Conservation (phyloP, 2,888 invertebrate species). For the Liposcelis brunnea region DNA sequence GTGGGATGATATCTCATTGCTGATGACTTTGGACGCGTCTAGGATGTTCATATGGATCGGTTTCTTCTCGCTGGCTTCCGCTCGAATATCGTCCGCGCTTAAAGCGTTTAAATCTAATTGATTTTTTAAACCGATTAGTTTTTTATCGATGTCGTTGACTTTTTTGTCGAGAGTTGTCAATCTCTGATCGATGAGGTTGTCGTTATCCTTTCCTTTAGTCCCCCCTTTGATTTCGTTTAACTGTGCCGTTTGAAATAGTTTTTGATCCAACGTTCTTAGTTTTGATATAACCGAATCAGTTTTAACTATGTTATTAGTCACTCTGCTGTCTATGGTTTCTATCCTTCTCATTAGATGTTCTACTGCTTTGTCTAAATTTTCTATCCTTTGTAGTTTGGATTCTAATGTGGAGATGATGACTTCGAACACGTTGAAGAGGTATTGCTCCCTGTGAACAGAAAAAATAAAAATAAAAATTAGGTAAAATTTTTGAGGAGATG, state of each 20-base stretch:
- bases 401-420: constrained; percentile 77
- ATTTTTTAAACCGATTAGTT: constrained; percentile 58
- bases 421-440: constrained; percentile 75
- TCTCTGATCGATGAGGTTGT: constrained; percentile 41
- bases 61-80: constrained; percentile 74
- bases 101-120: constrained; percentile 69
- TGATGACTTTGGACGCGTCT: constrained; percentile 69
- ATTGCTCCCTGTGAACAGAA: constrained; percentile 60
- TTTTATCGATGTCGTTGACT: constrained; percentile 65
- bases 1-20: constrained; percentile 60
- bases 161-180: constrained; percentile 62
- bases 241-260: constrained; percentile 42
- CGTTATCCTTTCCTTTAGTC: constrained; percentile 12
- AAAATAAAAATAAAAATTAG: constrained; percentile 15
- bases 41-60: constrained; percentile 67
- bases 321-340: constrained; percentile 61
- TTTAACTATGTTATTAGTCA: constrained; percentile 69
- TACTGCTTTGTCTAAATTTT: constrained; percentile 72
- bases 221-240: constrained; percentile 19
- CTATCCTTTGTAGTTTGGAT: constrained; percentile 71
- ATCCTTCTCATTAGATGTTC: constrained; percentile 74
- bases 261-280: constrained; percentile 53
- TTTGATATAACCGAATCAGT: constrained; percentile 69
- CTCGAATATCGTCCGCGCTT: constrained; percentile 66
- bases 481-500: not conserved